Evolutionary conservation across 2,113 vertebrate genomes (phyloP).

Genomic region (Mellivora capensis): DNA sequence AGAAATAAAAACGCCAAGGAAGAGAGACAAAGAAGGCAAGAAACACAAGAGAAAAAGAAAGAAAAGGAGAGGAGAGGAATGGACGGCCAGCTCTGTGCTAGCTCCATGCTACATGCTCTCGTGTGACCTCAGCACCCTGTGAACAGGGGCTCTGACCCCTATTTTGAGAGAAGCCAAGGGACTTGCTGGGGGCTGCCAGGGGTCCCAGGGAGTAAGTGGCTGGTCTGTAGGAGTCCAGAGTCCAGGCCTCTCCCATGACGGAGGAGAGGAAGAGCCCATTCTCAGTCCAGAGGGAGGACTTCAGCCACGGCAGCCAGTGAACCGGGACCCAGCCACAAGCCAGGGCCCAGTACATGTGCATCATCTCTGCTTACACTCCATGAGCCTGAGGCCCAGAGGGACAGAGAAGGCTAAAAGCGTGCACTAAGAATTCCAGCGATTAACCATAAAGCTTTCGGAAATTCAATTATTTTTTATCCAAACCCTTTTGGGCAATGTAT

Average conservation of each 20-base stretch:
- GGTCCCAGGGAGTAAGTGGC: neutral
- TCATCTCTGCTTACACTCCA: neutral
- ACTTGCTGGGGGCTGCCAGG: neutral
- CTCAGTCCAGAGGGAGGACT: neutral
- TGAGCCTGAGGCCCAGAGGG: constrained; percentile 35
- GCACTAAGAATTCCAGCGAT: constrained; percentile 66
- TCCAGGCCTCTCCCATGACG: neutral
- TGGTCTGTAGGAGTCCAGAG: neutral
- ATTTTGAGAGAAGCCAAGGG: neutral
- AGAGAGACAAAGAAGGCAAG: neutral
- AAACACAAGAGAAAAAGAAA: neutral
- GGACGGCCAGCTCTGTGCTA: neutral
- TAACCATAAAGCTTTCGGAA: constrained; percentile 70
- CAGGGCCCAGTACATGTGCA: neutral
- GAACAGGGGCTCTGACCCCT: neutral
- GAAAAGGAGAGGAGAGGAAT: neutral
- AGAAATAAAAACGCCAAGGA: neutral
- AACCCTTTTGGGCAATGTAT: constrained; percentile 43
- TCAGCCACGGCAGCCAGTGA: neutral
- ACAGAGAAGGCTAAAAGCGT: constrained; percentile 29
- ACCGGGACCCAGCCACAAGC: neutral
- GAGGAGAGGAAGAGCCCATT: neutral
- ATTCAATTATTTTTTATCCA: constrained; percentile 70
- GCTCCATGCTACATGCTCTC: neutral
- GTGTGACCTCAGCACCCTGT: neutral